Evolutionary conservation across 2,888 invertebrate genomes (phyloP).

Genomic region (Reticulitermes lucifugus): DNA sequence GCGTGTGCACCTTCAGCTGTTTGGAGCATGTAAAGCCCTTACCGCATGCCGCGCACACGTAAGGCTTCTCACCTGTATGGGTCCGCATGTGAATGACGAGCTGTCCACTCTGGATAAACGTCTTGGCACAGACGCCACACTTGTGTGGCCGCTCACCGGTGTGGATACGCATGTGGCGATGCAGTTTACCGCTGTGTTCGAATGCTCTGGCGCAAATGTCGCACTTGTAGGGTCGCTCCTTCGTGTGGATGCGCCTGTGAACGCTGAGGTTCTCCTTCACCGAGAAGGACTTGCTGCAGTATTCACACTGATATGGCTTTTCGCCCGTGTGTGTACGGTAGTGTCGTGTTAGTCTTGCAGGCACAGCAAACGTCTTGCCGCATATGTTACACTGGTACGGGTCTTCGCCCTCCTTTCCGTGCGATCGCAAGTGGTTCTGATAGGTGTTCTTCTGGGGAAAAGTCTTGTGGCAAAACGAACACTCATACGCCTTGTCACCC

Average conservation of each 20-base stretch:
- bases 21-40: conserved; percentile 94
- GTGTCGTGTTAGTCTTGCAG: conserved; percentile 85
- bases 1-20: conserved; percentile 90
- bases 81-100: conserved; percentile 91
- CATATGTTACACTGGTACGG: conserved; percentile 92
- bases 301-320: conserved; percentile 91
- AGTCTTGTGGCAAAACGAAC: conserved; percentile 79
- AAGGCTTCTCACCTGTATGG: conserved; percentile 73
- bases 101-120: conserved; percentile 92
- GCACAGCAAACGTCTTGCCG: conserved; percentile 91
- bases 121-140: conserved; percentile 88
- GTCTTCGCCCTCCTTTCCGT: conserved; percentile 73
- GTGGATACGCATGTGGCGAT: conserved; percentile 91
- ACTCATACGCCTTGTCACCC: conserved; percentile 65
- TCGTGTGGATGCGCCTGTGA: conserved; percentile 88
- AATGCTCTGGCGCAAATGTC: conserved; percentile 90
- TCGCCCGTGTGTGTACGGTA: conserved; percentile 93
- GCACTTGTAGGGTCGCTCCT: conserved; percentile 91
- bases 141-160: conserved; percentile 92
- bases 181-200: conserved; percentile 90
- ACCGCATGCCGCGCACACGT: conserved; percentile 74
- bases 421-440: conserved; percentile 77
- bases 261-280: conserved; percentile 94
- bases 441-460: conserved; percentile 82
- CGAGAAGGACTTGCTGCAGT: conserved; percentile 92